These are phyloP conservation scores for Philereme transversata DNA, from an alignment of 2,888 invertebrate species.

Conservation along the genomic window DNA sequence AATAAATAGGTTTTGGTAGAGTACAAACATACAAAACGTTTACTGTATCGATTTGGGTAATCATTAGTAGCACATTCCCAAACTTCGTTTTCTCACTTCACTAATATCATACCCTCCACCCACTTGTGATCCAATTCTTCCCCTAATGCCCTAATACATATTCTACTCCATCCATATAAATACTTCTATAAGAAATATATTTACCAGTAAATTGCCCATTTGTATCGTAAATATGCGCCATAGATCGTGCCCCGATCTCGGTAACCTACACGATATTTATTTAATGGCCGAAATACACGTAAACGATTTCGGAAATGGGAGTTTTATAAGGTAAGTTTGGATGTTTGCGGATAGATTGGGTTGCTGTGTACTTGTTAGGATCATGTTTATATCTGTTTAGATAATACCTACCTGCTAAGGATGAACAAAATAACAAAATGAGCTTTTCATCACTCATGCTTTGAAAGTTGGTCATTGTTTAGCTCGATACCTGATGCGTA, in stretches of 20 bases:
- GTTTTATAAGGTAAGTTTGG: slow-evolving; percentile 29
- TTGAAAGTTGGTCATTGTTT: too few species aligned
- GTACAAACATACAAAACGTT: too few species aligned
- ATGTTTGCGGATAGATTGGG: slow-evolving; percentile 6
- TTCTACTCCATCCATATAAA: slow-evolving; percentile 39
- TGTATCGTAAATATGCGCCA: slow-evolving; percentile 47
- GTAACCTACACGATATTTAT: slow-evolving; percentile 48
- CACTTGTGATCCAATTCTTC: slow-evolving; percentile 18
- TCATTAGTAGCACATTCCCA: neutral
- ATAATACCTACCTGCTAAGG: neutral
- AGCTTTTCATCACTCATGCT: too few species aligned
- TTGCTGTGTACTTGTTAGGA: neutral
- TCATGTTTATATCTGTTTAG: neutral
- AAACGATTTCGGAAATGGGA: slow-evolving; percentile 30
- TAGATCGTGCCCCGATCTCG: slow-evolving; percentile 44
- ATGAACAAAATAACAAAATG: too few species aligned
- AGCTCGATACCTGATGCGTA: too few species aligned
- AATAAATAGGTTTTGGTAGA: too few species aligned
- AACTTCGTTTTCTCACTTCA: neutral
- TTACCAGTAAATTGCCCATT: slow-evolving; percentile 60
- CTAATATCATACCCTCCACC: neutral
- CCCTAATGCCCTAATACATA: slow-evolving; percentile 35
- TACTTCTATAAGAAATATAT: slow-evolving; percentile 52
- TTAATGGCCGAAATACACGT: slow-evolving; percentile 45
- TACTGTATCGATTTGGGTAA: too few species aligned